Conservation (phyloP, 2,113 vertebrate species). For the Grallaria varia region DNA sequence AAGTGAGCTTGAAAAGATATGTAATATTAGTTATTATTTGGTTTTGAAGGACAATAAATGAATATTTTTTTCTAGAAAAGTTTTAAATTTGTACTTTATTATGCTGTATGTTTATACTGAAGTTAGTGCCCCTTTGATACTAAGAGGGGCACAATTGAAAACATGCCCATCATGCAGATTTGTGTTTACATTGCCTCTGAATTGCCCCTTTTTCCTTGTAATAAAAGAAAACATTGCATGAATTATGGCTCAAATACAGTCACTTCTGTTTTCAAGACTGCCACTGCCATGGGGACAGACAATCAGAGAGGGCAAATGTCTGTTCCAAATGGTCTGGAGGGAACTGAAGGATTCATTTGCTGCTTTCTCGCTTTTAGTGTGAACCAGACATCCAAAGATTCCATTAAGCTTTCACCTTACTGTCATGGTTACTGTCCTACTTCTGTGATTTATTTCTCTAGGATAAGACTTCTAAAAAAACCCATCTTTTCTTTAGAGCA, state of each 20-base stretch:
- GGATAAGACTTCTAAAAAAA: background rate
- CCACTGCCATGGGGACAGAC: constrained; percentile 48
- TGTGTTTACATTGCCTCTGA: background rate
- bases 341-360: constrained; percentile 24
- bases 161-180: background rate
- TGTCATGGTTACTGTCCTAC: constrained; percentile 39
- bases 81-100: background rate
- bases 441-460: constrained; percentile 25
- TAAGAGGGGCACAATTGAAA: background rate
- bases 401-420: constrained; percentile 35
- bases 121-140: background rate
- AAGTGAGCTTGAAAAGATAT: background rate
- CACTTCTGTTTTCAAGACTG: constrained; percentile 25
- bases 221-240: background rate
- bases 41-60: background rate
- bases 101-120: background rate
- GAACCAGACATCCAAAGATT: constrained; percentile 20
- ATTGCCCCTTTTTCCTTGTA: background rate
- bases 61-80: background rate
- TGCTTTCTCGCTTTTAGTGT: background rate
- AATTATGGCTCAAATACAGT: background rate
- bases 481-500: background rate
- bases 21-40: background rate
- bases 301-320: background rate
- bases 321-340: constrained; percentile 29